Evolutionary conservation across 2,797 vertebrate genomes (phyloP), one percentile per base, ranked within the genome.

Genomic region (Lepidocolaptes lacrymiger): DNA sequence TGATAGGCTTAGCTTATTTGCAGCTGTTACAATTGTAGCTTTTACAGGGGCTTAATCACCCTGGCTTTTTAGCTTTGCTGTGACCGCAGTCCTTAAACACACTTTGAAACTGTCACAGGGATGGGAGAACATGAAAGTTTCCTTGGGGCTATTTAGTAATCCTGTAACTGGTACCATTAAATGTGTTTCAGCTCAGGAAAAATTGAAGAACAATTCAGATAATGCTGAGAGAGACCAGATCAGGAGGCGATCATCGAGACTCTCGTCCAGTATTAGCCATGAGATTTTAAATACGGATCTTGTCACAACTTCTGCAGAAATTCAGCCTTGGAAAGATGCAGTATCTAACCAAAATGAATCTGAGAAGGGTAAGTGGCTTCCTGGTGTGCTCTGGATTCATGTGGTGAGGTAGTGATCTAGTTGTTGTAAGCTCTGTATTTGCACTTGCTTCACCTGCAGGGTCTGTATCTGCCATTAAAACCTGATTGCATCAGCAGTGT

Each of bases 171-270:
- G 5, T 77, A 14, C 81, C 14, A 3, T 66, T 51, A 24, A 48
- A 67, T 63, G 32, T 90, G 16, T 97, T 97, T 59, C 94, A 98
- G 98, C 97, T 95, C 97, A 97, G 90, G 98, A 98, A 74, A 98
- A 97, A 81, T 73, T 96, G 77, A 98, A 97, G 96, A 97, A 52
- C 72, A 95, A 93, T 88, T 95, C 93, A 58, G 97, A 95, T 91
- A 97, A 91, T 66, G 88, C 85, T 88, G 98, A 98, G 88, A 97
- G 95, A 96, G 97, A 98, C 44, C 96, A 95, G 48, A 96, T 96
- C 49, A 98, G 97, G 66, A 97, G 97, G 58, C 96, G 97, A 59
- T 98, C 98, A 34, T 97, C 97, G 44, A 97, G 97, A 37, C 97
- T 98, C n/a, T 98, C 97, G 0, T 97, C 97, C 49, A 78, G 82